These are phyloP conservation scores for Macroramphosus scolopax DNA, from an alignment of 2,797 vertebrate species.

Conservation along the genomic window DNA sequence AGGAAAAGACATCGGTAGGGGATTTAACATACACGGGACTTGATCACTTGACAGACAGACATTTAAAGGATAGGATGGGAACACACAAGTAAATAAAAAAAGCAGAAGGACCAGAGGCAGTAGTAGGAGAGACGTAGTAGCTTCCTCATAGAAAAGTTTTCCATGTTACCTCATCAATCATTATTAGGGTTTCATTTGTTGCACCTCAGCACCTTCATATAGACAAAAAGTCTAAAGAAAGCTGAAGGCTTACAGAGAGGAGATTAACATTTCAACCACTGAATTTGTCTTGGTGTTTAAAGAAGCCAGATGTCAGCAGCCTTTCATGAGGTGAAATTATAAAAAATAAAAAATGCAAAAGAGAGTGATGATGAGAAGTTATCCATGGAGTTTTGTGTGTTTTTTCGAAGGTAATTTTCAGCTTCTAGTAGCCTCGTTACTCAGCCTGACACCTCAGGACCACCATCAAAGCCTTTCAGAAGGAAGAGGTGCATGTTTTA, in stretches of 20 bases:
- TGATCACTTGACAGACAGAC: conserved; percentile 38
- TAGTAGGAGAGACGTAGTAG: conserved; percentile 10
- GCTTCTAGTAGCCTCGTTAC: conserved; percentile 4
- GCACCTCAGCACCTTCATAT: conserved; percentile 11
- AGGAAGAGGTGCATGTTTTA: conserved; percentile 47
- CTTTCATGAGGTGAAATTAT: conserved; percentile 9
- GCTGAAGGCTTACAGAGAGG: conserved; percentile 12
- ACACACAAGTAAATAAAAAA: conserved; percentile 32
- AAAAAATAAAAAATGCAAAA: conserved; percentile 6
- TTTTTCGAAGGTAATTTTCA: conserved; percentile 17
- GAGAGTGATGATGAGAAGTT: conserved; percentile 4
- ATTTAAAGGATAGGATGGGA: conserved; percentile 21
- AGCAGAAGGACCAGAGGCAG: conserved; percentile 24
- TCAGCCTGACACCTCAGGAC: conserved; percentile 37
- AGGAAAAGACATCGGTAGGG: conserved; percentile 44
- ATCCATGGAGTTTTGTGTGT: too few relatives aligned
- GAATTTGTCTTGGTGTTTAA: too few relatives aligned
- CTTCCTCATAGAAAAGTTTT: conserved; percentile 3
- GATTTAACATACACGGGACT: conserved; percentile 37
- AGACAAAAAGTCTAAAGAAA: conserved; percentile 4
- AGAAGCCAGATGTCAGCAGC: conserved; percentile 1
- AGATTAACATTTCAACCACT: too few relatives aligned
- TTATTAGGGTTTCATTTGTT: conserved; percentile 15
- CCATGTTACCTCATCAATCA: conserved; percentile 4
- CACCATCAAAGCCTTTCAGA: conserved; percentile 47